These are phyloP conservation scores for Lanius collurio DNA, from an alignment of 2,113 vertebrate genomes.

Conservation along the genomic window DNA sequence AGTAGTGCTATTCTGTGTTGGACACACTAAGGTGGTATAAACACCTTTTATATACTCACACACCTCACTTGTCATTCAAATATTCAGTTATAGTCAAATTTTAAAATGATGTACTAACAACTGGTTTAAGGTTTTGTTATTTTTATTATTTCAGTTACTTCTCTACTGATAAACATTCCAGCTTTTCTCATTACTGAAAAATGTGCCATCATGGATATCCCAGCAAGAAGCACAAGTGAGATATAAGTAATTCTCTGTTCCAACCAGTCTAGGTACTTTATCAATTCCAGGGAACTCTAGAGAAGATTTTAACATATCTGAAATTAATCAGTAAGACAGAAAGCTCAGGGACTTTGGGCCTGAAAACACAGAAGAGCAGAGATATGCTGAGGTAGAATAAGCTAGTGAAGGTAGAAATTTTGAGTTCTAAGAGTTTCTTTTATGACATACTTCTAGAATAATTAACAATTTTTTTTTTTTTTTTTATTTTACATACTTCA, in stretches of 20 bases:
- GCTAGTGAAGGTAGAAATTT: neutral
- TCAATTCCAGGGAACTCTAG: neutral
- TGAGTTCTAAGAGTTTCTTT: neutral
- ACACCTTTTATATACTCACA: neutral
- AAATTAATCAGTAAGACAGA: neutral
- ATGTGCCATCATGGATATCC: neutral
- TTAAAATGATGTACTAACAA: neutral
- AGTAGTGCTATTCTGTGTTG: neutral
- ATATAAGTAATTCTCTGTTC: neutral
- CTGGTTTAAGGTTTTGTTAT: neutral
- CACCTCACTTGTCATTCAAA: neutral
- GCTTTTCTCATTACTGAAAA: neutral
- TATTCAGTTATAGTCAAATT: neutral
- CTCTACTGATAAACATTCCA: neutral
- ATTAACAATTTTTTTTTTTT: neutral
- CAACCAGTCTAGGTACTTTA: neutral
- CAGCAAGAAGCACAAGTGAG: neutral
- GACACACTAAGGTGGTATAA: neutral
- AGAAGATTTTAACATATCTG: neutral
- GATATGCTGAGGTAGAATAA: neutral
- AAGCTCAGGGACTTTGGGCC: neutral
- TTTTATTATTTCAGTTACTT: neutral
- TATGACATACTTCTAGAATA: neutral
- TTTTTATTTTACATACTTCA: neutral
- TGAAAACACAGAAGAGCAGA: neutral